Conservation (phyloP, 2,888 invertebrate species). For the Macrosoma leucophasiata region DNA sequence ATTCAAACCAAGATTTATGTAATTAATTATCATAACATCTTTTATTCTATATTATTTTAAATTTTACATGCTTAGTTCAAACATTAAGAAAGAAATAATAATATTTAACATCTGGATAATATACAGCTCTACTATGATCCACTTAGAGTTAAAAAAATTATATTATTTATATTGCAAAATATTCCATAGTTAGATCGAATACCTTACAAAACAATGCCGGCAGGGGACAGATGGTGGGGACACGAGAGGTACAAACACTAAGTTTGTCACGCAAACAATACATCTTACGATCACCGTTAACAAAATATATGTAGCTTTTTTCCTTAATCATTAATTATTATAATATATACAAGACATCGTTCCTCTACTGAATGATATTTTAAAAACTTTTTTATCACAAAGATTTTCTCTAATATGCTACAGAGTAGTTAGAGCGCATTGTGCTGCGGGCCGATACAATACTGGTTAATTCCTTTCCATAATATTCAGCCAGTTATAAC, state of each 20-base stretch:
- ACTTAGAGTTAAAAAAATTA: conserved; percentile 57
- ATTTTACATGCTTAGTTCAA: conserved; percentile 76
- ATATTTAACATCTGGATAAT: conserved; percentile 75
- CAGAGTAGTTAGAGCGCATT: conserved; percentile 48
- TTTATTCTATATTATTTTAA: conserved; percentile 76
- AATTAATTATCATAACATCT: conserved; percentile 76
- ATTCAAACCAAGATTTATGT: conserved; percentile 69
- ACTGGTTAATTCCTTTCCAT: no score
- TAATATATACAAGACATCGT: conserved; percentile 53
- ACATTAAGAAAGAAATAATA: conserved; percentile 74
- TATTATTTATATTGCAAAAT: conserved; percentile 67
- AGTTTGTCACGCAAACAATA: conserved; percentile 54
- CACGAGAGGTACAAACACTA: conserved; percentile 40
- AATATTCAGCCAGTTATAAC: no score
- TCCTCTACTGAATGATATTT: conserved; percentile 58
- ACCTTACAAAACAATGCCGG: conserved; percentile 39
- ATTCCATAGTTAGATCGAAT: conserved; percentile 67
- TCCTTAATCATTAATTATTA: no score
- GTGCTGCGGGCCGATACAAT: no score
- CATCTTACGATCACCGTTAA: conserved; percentile 55
- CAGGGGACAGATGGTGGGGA: conserved; percentile 41
- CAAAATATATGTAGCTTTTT: conserved; percentile 64
- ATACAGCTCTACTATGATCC: conserved; percentile 68
- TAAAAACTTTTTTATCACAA: conserved; percentile 63
- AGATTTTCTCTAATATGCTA: conserved; percentile 56